phyloP scores from a whole-genome alignment of 2,113 vertebrate genomes.

The Cynopterus brachyotis region DNA sequence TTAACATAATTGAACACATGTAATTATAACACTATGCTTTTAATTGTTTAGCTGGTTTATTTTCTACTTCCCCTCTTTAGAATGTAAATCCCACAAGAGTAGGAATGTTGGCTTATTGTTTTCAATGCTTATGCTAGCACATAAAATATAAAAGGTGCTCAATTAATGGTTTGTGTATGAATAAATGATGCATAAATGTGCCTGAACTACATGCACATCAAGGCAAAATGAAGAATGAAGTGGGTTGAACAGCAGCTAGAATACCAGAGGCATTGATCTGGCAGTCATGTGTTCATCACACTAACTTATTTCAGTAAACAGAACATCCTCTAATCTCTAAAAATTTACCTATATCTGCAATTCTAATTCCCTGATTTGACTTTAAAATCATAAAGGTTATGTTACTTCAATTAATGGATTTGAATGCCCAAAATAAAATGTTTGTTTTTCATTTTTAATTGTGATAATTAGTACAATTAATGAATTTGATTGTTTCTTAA shows the following conservation, averaged over 20 bases:
- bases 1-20: neutral
- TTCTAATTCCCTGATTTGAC: neutral
- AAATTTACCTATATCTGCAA: neutral
- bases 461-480: neutral
- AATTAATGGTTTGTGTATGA: neutral
- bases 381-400: neutral
- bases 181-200: neutral
- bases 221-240: neutral
- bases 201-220: neutral
- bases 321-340: neutral
- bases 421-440: neutral
- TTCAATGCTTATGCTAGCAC: neutral
- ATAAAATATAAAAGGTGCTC: neutral
- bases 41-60: neutral
- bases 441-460: neutral
- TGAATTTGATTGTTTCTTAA: neutral
- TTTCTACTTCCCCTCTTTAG: neutral
- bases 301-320: neutral
- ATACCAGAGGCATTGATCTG: neutral
- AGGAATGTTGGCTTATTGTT: neutral
- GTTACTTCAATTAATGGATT: neutral
- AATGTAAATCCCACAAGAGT: neutral
- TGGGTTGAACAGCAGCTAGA: neutral
- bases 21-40: neutral
- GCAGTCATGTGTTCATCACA: neutral